Evolutionary conservation across 2,113 vertebrate species (phyloP).

Genomic region (Rhegmatorhina hoffmannsi): DNA sequence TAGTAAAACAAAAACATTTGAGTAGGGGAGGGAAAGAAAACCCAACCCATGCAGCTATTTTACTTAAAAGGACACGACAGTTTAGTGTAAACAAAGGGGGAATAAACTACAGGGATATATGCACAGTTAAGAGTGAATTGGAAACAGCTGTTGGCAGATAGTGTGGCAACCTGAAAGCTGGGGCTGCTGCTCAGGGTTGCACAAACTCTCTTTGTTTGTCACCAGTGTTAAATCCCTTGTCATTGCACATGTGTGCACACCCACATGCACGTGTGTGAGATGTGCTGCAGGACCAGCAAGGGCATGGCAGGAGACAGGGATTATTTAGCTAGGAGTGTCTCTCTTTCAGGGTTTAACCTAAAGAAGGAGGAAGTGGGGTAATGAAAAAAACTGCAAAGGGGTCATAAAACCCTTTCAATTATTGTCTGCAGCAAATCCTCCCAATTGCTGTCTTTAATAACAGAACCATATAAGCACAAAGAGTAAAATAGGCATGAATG

Average conservation of each 20-base stretch:
- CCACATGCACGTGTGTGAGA: neutral
- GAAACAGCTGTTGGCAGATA: constrained; percentile 66
- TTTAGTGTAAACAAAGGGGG: constrained; percentile 63
- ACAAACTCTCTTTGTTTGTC: constrained; percentile 36
- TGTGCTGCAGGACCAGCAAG: neutral
- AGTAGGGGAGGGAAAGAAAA: constrained; percentile 53
- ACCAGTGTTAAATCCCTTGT: neutral
- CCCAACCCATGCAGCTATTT: constrained; percentile 63
- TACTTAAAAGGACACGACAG: constrained; percentile 62
- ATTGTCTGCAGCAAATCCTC: neutral
- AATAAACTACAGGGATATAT: constrained; percentile 70
- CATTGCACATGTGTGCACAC: neutral
- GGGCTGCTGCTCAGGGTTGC: neutral
- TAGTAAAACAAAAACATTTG: constrained; percentile 72
- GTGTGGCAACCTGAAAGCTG: constrained; percentile 30
- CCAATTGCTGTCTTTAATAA: neutral
- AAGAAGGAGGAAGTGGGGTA: neutral
- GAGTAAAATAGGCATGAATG: neutral
- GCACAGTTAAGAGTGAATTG: constrained; percentile 56
- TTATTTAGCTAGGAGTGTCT: neutral
- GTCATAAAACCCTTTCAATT: neutral
- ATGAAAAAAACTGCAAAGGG: neutral
- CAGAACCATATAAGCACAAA: neutral
- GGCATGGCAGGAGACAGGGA: neutral
- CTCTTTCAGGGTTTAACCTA: neutral